A percentile compares a stretch with the other conserved stretches of the same genome.
Evolutionary conservation across 2,888 invertebrate species (phyloP).

Genomic region (Lysandra bellargus): DNA sequence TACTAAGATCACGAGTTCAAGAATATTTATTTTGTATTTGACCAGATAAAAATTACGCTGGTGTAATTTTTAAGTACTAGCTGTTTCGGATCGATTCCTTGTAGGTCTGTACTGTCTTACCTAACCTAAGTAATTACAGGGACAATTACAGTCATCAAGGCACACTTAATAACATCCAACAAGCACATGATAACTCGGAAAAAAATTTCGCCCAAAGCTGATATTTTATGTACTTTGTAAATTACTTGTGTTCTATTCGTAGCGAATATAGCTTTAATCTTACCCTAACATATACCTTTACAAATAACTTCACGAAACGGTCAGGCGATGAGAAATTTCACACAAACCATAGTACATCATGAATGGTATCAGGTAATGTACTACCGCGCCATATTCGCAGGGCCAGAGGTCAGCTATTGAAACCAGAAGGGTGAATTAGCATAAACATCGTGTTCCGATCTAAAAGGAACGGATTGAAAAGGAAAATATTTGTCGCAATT

Average conservation of each 20-base stretch:
- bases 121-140: too few relatives aligned
- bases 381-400: constrained; percentile 17
- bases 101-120: too few relatives aligned
- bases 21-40: neutral
- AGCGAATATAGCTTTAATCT: neutral
- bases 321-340: constrained; percentile 5
- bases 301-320: neutral
- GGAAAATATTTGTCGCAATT: constrained; percentile 1
- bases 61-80: too few relatives aligned
- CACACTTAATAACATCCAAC: too few relatives aligned
- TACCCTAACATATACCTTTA: neutral
- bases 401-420: constrained; percentile 24
- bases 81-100: too few relatives aligned
- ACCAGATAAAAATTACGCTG: too few relatives aligned
- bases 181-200: too few relatives aligned
- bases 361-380: constrained; percentile 21
- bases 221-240: too few relatives aligned
- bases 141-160: too few relatives aligned
- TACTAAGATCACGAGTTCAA: too few relatives aligned
- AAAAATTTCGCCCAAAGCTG: too few relatives aligned
- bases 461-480: constrained; percentile 16
- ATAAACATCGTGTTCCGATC: constrained; percentile 8
- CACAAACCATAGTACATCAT: constrained; percentile 18
- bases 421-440: constrained; percentile 29
- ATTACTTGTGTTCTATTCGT: neutral